These are phyloP conservation scores for Scytalopus superciliaris DNA, from an alignment of 2,113 vertebrate genomes.

Conservation along the genomic window DNA sequence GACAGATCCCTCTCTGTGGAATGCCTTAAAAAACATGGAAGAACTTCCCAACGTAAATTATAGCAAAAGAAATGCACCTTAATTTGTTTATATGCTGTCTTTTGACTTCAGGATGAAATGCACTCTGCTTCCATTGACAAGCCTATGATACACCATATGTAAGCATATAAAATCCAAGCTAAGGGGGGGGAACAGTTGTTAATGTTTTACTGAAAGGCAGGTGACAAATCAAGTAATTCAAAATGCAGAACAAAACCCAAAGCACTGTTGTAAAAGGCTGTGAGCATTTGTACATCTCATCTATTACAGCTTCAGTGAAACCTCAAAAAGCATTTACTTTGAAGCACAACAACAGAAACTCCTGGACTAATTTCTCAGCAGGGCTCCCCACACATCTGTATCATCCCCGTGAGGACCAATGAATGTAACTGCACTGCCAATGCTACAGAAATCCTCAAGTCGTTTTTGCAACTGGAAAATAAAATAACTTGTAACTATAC, in stretches of 20 bases:
- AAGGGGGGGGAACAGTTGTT: background rate
- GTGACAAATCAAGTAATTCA: background rate
- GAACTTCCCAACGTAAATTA: background rate
- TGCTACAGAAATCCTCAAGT: background rate
- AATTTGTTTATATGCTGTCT: background rate
- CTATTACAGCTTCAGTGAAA: background rate
- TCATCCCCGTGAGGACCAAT: background rate
- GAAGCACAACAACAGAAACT: background rate
- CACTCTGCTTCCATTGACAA: background rate
- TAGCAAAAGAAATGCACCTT: background rate
- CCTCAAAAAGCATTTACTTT: background rate
- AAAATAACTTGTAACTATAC: background rate
- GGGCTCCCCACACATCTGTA: background rate
- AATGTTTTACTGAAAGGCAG: background rate
- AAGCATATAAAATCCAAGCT: background rate
- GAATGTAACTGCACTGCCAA: background rate
- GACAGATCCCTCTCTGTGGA: background rate
- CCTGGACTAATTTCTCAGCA: background rate
- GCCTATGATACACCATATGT: background rate
- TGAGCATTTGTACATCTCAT: background rate
- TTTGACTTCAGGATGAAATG: background rate
- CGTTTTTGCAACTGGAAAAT: background rate
- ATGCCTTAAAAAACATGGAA: background rate
- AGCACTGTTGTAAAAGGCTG: background rate
- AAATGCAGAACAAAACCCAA: background rate